Evolutionary conservation across 2,888 invertebrate species (phyloP), one percentile per base, ranked within the genome.

Genomic region (Synergus japonicus): DNA sequence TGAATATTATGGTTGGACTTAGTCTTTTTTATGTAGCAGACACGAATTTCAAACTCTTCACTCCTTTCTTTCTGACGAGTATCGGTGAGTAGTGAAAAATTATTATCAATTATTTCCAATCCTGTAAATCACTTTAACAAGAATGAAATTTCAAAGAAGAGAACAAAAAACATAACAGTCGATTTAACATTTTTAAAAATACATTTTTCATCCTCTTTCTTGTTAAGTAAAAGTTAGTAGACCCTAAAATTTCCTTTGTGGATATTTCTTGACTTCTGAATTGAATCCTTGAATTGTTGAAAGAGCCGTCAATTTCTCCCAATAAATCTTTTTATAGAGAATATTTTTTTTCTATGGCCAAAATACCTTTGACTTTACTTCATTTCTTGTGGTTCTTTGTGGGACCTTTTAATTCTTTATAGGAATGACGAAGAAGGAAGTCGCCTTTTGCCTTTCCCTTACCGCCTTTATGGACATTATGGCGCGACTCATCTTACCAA

Each of bases 391-490:
- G 73, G 73, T 73, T 29, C 73, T 73, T 73, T 73, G 73, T 73
- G 73, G 73, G 73, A 54, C 73, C 73, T 65, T 58, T 69, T 73
- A n/a, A 54, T 73, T 54, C 78, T 18, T 67, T 29, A 29, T 3
- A 89, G 91, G 91, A 79, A 86, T 90, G 88, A 93, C 94, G 81
- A 95, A 94, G 91, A 92, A 94, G 65, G 95, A 96, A 85, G 94
- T 96, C 37, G 96, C 96, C 76, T 94, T 95, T 88, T 96, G 96
- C 88, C 93, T 96, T 69, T 96, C 96, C 9, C 94, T 96, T 89
- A 96, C 96, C 49, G 96, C 96, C 10, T 94, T 96, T 44, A 95
- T 96, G 13, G 96, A 96, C 90, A 95, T 96, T 82, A 92, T 95
- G 76, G 96, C 96, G 41, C 94, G 96, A 82, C 93, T 96, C 85